Conservation (phyloP, 2,113 vertebrate genomes). For the Nycticryphes semicollaris region DNA sequence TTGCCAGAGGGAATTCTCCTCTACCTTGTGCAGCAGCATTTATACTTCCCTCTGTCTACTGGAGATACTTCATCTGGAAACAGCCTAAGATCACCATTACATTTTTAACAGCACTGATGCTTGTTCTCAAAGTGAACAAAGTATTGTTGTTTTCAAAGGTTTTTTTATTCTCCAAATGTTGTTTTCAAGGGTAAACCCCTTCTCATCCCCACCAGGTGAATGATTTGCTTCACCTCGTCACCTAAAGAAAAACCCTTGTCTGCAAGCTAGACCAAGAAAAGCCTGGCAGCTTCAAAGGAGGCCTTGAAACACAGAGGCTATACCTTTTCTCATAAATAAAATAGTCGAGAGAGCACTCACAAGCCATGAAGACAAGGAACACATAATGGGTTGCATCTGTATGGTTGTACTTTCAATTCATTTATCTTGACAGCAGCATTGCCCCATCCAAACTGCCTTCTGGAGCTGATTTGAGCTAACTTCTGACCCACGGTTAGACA, state of each 20-base stretch:
- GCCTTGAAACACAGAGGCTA: not conserved
- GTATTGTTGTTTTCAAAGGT: not conserved
- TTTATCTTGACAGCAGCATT: rapidly evolving
- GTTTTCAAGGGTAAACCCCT: not conserved
- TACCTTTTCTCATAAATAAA: not conserved
- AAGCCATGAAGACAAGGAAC: not conserved
- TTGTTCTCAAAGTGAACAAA: not conserved
- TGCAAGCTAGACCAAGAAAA: not conserved
- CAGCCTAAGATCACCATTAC: not conserved
- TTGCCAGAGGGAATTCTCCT: not conserved
- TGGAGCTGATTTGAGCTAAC: not conserved
- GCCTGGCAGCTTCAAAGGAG: not conserved
- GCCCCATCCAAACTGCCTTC: not conserved
- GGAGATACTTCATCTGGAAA: not conserved
- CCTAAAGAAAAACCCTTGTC: not conserved
- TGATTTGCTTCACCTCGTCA: not conserved
- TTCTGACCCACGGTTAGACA: rapidly evolving
- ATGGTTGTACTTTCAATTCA: not conserved
- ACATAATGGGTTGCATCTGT: not conserved
- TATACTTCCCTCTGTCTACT: not conserved
- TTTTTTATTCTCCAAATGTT: not conserved
- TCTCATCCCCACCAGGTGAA: not conserved
- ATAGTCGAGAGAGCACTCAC: not conserved
- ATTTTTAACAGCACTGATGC: not conserved
- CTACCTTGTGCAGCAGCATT: not conserved